Evolutionary conservation across 2,797 vertebrate genomes (phyloP).

Genomic region (Antennarius maculatus): DNA sequence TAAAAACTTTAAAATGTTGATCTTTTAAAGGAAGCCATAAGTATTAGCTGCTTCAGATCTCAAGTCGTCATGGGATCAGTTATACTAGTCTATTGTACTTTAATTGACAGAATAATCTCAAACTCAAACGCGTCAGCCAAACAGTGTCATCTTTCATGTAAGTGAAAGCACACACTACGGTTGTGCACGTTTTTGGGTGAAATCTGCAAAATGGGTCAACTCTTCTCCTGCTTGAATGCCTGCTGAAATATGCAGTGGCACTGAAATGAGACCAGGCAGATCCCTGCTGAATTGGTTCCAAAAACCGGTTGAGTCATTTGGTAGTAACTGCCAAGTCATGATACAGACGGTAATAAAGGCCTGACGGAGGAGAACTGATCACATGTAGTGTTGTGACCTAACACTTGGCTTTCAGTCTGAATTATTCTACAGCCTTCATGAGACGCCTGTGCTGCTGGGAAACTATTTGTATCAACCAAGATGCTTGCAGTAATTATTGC

Average conservation of each 20-base stretch:
- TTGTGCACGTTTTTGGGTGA: constrained; percentile 42
- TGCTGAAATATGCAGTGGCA: constrained; percentile 73
- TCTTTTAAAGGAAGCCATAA: background rate
- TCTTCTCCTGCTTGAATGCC: constrained; percentile 62
- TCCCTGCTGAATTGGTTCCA: constrained; percentile 61
- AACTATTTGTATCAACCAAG: constrained; percentile 27
- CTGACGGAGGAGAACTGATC: constrained; percentile 57
- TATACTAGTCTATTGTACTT: background rate
- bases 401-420: constrained; percentile 34
- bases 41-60: constrained; percentile 7
- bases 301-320: constrained; percentile 70
- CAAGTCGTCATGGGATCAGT: no score
- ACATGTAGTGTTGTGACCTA: constrained; percentile 46
- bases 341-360: constrained; percentile 68
- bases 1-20: background rate
- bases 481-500: constrained; percentile 27
- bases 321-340: constrained; percentile 61
- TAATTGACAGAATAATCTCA: constrained; percentile 15
- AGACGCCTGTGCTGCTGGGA: constrained; percentile 31
- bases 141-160: constrained; percentile 20
- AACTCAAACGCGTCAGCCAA: constrained; percentile 25
- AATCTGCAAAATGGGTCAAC: constrained; percentile 69
- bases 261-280: constrained; percentile 73
- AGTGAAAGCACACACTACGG: constrained; percentile 19
- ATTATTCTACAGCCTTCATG: constrained; percentile 28